These are phyloP conservation scores for Scaptodrosophila latifasciaeformis DNA, from an alignment of 2,888 invertebrate genomes.

Conservation along the genomic window DNA sequence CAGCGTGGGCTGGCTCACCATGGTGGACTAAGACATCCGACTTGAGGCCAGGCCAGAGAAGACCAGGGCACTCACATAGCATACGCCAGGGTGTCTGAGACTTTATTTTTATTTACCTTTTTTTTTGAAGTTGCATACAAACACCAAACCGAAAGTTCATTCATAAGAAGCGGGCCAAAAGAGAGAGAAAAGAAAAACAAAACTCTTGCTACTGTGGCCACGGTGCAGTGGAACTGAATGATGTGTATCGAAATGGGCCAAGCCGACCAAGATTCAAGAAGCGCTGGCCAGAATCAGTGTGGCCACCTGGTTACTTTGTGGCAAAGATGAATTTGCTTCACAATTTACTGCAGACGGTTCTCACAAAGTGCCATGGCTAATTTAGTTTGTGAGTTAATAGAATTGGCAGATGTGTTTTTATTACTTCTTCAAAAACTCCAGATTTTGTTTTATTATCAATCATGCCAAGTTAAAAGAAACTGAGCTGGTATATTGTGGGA, in stretches of 20 bases:
- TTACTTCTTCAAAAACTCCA: too few species aligned
- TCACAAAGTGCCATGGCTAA: too few species aligned
- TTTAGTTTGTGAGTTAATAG: too few species aligned
- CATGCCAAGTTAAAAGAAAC: too few species aligned
- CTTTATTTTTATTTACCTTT: too few species aligned
- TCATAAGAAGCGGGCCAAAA: neutral
- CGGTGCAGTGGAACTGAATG: slow-evolving; percentile 56
- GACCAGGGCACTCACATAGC: slow-evolving; percentile 21
- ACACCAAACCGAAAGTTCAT: slow-evolving; percentile 22
- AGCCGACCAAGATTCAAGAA: neutral
- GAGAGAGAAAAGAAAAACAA: neutral
- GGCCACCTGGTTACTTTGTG: slow-evolving; percentile 43
- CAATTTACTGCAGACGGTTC: too few species aligned
- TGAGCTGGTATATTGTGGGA: too few species aligned
- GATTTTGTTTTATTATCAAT: too few species aligned
- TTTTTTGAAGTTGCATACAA: too few species aligned
- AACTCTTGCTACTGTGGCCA: slow-evolving; percentile 34
- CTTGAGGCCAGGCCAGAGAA: slow-evolving; percentile 10
- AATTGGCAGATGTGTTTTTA: too few species aligned
- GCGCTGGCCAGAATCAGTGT: slow-evolving; percentile 13
- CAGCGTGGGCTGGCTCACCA: slow-evolving; percentile 37
- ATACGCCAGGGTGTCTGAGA: neutral
- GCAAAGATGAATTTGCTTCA: slow-evolving; percentile 35
- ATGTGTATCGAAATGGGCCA: slow-evolving; percentile 45
- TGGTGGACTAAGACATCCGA: slow-evolving; percentile 44